Evolutionary conservation across 2,888 invertebrate species (phyloP).

Genomic region (Nephrocerus scutellatus): DNA sequence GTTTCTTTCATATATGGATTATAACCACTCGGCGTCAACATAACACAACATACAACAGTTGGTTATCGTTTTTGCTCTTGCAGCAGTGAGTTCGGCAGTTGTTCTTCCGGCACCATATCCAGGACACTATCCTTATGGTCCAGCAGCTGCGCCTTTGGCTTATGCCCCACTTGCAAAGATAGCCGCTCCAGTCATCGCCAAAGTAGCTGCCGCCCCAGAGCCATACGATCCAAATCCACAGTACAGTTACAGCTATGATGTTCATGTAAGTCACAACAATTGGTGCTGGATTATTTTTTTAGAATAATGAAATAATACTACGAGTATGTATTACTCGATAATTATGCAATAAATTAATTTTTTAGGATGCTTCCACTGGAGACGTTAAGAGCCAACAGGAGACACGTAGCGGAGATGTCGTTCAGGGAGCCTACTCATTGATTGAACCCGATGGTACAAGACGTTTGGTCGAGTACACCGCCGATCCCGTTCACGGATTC

Average conservation of each 20-base stretch:
- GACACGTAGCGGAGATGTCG: constrained; percentile 52
- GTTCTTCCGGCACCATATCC: constrained; percentile 40
- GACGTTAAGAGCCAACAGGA: constrained; percentile 54
- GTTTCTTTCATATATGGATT: too few species aligned
- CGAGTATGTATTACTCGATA: too few species aligned
- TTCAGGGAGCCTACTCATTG: constrained; percentile 52
- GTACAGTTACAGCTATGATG: constrained; percentile 53
- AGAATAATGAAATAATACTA: too few species aligned
- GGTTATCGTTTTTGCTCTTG: constrained; percentile 38
- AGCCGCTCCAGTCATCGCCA: constrained; percentile 24
- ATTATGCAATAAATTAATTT: too few species aligned
- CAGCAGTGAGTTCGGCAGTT: constrained; percentile 35
- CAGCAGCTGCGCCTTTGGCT: constrained; percentile 20
- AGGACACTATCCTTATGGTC: too few species aligned
- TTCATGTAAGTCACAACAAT: constrained; percentile 50
- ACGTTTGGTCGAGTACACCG: constrained; percentile 53
- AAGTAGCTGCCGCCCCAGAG: constrained; percentile 9
- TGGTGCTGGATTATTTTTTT: too few species aligned
- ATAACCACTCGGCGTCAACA: too few species aligned
- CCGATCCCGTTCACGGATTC: constrained; percentile 55
- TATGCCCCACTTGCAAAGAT: constrained; percentile 6
- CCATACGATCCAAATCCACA: constrained; percentile 44
- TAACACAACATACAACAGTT: too few species aligned
- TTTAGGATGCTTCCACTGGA: constrained; percentile 50
- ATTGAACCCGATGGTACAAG: constrained; percentile 54